phyloP scores from a whole-genome alignment of 2,888 invertebrate species.

The Onthophagus sagittarius region DNA sequence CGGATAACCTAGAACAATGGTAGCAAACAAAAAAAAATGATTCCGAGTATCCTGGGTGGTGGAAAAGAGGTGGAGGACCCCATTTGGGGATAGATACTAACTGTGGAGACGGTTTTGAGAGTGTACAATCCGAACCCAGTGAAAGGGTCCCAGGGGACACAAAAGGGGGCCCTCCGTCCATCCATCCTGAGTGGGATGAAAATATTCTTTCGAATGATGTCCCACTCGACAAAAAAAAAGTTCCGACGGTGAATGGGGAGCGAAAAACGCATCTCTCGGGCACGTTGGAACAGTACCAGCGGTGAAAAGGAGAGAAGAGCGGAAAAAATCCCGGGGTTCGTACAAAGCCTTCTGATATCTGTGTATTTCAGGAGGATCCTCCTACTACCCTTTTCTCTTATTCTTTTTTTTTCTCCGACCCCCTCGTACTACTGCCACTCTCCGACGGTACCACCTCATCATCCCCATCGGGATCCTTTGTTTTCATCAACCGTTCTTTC shows the following conservation, averaged over 20 bases:
- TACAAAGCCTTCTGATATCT: background rate
- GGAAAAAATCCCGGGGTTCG: background rate
- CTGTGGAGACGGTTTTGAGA: background rate
- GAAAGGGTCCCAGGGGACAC: background rate
- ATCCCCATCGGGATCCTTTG: no score
- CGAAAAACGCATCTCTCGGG: background rate
- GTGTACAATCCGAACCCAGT: background rate
- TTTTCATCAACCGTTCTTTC: no score
- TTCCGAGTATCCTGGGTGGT: background rate
- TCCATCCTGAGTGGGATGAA: background rate
- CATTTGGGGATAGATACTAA: background rate
- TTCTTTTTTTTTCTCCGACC: no score
- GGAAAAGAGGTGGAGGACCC: background rate
- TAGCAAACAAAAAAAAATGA: background rate
- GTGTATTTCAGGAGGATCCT: background rate
- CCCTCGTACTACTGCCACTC: no score
- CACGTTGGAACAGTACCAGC: background rate
- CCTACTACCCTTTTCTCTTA: no score
- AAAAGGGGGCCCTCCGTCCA: background rate
- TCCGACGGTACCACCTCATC: no score
- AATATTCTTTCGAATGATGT: background rate
- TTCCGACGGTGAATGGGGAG: background rate
- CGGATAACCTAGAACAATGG: background rate
- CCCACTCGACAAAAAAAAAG: background rate
- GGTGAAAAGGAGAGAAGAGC: background rate